These are phyloP conservation scores for Oncorhynchus tshawytscha DNA, from an alignment of 2,113 vertebrate species.

Conservation along the genomic window DNA sequence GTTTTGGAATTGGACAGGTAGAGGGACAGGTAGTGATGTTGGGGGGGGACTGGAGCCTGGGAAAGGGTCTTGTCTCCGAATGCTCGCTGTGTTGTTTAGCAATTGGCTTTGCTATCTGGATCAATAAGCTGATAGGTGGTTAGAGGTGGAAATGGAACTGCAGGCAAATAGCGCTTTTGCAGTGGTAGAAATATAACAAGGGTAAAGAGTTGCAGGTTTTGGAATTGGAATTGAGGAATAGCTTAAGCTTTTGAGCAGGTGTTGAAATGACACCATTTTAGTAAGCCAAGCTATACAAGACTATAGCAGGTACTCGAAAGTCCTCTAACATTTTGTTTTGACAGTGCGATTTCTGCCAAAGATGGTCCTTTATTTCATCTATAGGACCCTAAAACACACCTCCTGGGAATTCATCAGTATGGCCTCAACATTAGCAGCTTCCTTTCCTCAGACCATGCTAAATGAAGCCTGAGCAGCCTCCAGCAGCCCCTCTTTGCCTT, in stretches of 20 bases:
- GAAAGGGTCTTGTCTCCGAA: neutral
- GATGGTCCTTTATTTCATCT: neutral
- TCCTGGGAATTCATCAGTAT: neutral
- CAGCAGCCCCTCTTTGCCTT: neutral
- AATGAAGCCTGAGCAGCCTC: neutral
- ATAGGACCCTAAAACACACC: neutral
- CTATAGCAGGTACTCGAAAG: neutral
- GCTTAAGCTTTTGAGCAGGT: too few species aligned
- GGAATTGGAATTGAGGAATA: too few species aligned
- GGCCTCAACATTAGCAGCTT: neutral
- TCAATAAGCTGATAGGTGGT: neutral
- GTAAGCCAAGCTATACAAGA: too few species aligned
- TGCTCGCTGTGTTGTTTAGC: neutral
- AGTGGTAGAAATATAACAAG: too few species aligned
- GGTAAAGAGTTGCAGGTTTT: too few species aligned
- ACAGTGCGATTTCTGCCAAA: neutral
- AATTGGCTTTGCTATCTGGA: neutral
- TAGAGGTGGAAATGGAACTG: neutral
- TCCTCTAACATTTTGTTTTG: neutral
- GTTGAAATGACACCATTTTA: too few species aligned
- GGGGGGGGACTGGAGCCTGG: neutral
- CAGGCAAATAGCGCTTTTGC: too few species aligned
- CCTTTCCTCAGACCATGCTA: neutral
- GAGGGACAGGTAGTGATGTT: too few species aligned
- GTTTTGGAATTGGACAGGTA: too few species aligned